Evolutionary conservation across 2,113 vertebrate genomes (phyloP), one percentile per base, ranked within the genome.

Genomic region (Chaetorhynchus papuensis): DNA sequence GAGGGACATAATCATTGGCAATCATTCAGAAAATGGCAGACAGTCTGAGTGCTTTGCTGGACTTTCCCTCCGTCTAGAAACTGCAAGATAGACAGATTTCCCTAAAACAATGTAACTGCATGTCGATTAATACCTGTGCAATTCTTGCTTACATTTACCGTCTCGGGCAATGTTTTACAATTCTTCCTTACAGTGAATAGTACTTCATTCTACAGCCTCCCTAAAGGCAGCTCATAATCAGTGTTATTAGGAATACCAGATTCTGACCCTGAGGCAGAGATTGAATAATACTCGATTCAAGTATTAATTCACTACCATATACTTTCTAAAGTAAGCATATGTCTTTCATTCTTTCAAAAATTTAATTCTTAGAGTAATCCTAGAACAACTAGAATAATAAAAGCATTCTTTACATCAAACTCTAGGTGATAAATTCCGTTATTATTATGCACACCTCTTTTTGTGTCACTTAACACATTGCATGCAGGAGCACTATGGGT

Each of bases 1-100:
- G 96, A 97, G 95, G 95, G 75, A 95, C 81, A 97, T 93, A 97
- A 98, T 97, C 97, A 97, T 91, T 98, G 98, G 97, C 96, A 96
- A 86, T 71, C 50, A 61, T 90, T 97, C 93, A 96, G 75, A 90
- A 81, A 84, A 92, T 68, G 27, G 52, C 76, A 96, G 69, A 74
- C 71, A 96, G 97, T 96, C 97, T 94, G 96, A 97, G 96, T 97
- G 97, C 96, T 98, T 97, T 96, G 74, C 83, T 94, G 95, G 93
- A 76, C 68, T 90, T 83, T 69, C 81, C 39, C 87, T 94, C 42
- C 47, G 81, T 90, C 83, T 77, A 82, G 75, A 97, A 97, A 92
- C 64, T 96, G 87, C 92, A 94, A 66, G 84, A 92, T 21, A 52
- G 90, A 97, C 78, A 96, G 60, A 97, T 96, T 94, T 94, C 86